Conservation (phyloP, 2,113 vertebrate genomes). For the Sander lucioperca region DNA sequence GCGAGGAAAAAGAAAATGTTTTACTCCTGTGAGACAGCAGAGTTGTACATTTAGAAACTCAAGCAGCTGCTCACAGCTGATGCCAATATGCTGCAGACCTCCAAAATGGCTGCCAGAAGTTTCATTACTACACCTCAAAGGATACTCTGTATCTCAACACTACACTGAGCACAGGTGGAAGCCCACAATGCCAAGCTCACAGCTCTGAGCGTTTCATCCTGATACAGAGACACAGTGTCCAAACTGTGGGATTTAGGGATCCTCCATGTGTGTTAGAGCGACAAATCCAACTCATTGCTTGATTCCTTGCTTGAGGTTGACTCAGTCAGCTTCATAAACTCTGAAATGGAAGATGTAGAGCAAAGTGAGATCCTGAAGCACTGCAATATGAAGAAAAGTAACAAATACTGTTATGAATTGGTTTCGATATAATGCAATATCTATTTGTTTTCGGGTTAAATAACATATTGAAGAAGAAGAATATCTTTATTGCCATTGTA, state of each 20-base stretch:
- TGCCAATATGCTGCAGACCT: conserved; percentile 48
- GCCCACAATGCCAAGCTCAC: conserved; percentile 27
- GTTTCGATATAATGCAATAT: not conserved
- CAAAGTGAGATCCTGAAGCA: conserved; percentile 21
- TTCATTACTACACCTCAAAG: conserved; percentile 31
- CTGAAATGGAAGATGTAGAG: conserved; percentile 62
- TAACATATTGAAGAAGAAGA: not conserved
- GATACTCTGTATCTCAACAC: conserved; percentile 35
- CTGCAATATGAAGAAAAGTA: not conserved
- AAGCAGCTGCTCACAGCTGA: conserved; percentile 27
- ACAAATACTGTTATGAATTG: not conserved
- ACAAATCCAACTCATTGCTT: conserved; percentile 39
- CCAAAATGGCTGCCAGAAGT: conserved; percentile 55
- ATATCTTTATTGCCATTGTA: no score
- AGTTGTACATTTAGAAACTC: conserved; percentile 15
- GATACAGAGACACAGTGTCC: conserved; percentile 17
- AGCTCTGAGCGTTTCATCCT: conserved; percentile 34
- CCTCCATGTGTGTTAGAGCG: conserved; percentile 27
- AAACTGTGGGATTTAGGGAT: conserved; percentile 45
- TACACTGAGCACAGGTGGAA: conserved; percentile 42
- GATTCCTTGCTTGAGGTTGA: conserved; percentile 32
- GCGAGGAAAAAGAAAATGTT: not conserved
- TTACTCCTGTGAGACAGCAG: conserved; percentile 9
- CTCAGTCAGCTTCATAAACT: conserved; percentile 46
- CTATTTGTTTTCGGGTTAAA: not conserved